phyloP scores from a whole-genome alignment of 2,113 vertebrate genomes.

The Sceloporus tristichus region DNA sequence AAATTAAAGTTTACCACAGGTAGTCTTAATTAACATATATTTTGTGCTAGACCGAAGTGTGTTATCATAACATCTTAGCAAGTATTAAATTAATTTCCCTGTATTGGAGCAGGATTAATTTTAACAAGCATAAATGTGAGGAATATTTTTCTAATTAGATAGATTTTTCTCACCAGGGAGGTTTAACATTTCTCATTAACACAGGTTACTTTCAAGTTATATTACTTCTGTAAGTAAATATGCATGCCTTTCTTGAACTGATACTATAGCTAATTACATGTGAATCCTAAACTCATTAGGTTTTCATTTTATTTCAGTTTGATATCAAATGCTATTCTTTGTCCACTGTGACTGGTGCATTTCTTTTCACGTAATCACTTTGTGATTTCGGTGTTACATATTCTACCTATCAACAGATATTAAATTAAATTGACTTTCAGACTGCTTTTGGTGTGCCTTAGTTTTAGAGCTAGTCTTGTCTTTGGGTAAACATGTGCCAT shows the following conservation, averaged over 20 bases:
- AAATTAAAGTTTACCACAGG: background rate
- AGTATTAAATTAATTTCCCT: background rate
- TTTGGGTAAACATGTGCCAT: no score
- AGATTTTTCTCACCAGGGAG: background rate
- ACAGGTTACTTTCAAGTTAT: background rate
- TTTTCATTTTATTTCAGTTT: background rate
- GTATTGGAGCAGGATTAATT: background rate
- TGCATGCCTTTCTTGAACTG: background rate
- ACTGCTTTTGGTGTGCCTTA: no score
- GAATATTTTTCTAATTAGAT: background rate
- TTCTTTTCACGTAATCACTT: background rate
- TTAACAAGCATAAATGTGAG: background rate
- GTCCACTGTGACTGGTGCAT: background rate
- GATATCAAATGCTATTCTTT: background rate
- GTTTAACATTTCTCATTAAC: background rate
- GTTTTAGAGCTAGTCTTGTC: no score
- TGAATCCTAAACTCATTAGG: background rate
- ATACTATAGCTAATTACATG: background rate
- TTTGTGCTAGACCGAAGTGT: background rate
- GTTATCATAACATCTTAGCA: background rate
- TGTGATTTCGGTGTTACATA: background rate
- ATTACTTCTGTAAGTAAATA: slow-evolving; percentile 1
- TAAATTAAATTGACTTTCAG: background rate
- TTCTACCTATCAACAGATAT: background rate
- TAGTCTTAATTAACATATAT: background rate